phyloP scores from a whole-genome alignment of 2,797 vertebrate genomes.

The Euthynnus affinis region DNA sequence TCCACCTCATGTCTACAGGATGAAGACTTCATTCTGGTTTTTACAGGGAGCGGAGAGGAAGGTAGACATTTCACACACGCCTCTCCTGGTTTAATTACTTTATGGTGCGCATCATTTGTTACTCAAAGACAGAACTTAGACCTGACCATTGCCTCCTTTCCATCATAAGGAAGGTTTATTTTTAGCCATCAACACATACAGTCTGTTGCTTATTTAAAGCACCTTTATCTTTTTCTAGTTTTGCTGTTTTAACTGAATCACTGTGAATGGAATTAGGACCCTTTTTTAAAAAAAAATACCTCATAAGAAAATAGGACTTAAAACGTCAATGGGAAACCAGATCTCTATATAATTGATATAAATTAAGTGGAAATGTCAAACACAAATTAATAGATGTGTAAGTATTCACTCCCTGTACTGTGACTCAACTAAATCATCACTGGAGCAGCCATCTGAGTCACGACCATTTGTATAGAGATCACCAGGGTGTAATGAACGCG shows the following conservation, averaged over 20 bases:
- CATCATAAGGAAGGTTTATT: neutral
- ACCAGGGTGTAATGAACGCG: no score
- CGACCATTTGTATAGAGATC: neutral
- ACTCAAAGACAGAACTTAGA: constrained; percentile 7
- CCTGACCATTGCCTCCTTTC: neutral
- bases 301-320: neutral
- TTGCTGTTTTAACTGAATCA: constrained; percentile 29
- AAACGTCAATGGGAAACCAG: neutral
- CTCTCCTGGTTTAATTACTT: constrained; percentile 20
- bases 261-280: neutral
- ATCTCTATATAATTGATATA: neutral
- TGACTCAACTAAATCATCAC: neutral
- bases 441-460: neutral
- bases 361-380: neutral
- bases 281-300: neutral
- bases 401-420: neutral
- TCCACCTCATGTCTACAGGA: neutral
- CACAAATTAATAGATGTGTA: neutral
- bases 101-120: constrained; percentile 4
- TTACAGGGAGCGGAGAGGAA: constrained; percentile 11
- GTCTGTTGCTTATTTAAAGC: neutral
- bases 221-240: neutral
- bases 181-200: neutral
- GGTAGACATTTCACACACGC: constrained; percentile 5
- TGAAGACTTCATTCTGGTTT: constrained; percentile 29